Conservation (phyloP, 1,140 invertebrate genomes). For the Tachypleus tridentatus region DNA sequence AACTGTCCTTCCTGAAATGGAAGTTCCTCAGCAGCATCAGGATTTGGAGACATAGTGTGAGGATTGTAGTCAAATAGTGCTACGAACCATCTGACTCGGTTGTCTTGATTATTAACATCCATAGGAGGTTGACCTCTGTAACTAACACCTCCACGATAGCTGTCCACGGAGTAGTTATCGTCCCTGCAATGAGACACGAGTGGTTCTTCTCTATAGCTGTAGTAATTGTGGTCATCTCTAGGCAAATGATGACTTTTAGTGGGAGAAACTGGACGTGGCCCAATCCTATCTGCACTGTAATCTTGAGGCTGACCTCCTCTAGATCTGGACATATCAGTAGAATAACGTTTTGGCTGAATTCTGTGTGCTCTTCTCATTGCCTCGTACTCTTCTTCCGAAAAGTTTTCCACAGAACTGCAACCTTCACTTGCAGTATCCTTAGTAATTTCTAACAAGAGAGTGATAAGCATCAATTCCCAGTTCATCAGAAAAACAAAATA, state of each 20-base stretch:
- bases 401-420: slow-evolving; percentile 27
- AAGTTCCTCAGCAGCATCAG: slow-evolving; percentile 90
- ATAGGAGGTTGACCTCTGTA: slow-evolving; percentile 23
- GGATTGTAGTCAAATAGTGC: slow-evolving; percentile 97
- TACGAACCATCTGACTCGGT: slow-evolving; percentile 59
- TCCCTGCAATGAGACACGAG: neutral
- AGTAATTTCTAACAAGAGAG: slow-evolving; percentile 57
- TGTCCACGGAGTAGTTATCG: slow-evolving; percentile 22
- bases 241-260: no score
- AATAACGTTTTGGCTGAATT: neutral
- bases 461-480: neutral
- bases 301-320: neutral
- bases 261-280: neutral
- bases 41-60: slow-evolving; percentile 95
- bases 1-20: slow-evolving; percentile 92
- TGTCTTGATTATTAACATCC: slow-evolving; percentile 13
- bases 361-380: neutral
- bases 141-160: slow-evolving; percentile 22
- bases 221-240: neutral
- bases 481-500: no score
- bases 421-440: slow-evolving; percentile 49
- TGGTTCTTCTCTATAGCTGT: neutral
- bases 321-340: neutral
- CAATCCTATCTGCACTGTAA: neutral
- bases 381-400: slow-evolving; percentile 30